Conservation (phyloP, 2,113 vertebrate genomes). For the crab-eating macaque (Macaca fascicularis) region T2T-MFA8v1.1 NC_088389.1:61971501-61972000, state of each 20-base stretch:
- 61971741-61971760: background rate
- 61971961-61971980: slow-evolving; percentile 40
- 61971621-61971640: background rate
- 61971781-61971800: background rate
- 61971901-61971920: slow-evolving; percentile 59
- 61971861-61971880: slow-evolving; percentile 21
- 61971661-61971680: background rate
- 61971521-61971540: background rate
- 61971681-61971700: background rate
- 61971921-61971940: slow-evolving; percentile 60
- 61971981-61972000: background rate
- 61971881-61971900: background rate
- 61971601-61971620: background rate
- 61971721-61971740: background rate
- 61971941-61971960: slow-evolving; percentile 65
- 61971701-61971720: background rate
- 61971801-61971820: background rate
- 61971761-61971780: background rate
- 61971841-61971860: slow-evolving; percentile 11
- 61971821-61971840: background rate
- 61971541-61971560: background rate
- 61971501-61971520: rapidly evolving
- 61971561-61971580: background rate
- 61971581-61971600: rapidly evolving
- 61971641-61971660: background rate